Percentiles rank a stretch among this genome's conserved stretches.
Evolutionary conservation across 2,888 invertebrate species (phyloP).

Genomic region (Macroteleia sp.): DNA sequence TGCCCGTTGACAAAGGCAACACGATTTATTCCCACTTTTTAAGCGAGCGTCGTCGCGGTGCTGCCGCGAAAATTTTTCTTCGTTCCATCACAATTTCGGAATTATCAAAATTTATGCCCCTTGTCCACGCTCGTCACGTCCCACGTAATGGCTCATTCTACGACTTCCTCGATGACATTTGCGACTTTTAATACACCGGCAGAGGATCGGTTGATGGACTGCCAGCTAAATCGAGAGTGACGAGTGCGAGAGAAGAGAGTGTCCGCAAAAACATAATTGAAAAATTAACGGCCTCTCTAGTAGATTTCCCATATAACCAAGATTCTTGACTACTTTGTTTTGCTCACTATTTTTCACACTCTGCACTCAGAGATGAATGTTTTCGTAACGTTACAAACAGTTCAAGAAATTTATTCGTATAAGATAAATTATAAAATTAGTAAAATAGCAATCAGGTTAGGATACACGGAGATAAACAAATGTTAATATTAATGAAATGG

Average conservation of each 20-base stretch:
- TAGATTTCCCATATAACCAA: slow-evolving; percentile 22
- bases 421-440: no score
- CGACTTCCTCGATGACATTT: slow-evolving; percentile 61
- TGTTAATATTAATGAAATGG: no score
- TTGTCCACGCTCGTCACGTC: slow-evolving; percentile 62
- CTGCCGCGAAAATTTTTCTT: slow-evolving; percentile 79
- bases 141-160: slow-evolving; percentile 57
- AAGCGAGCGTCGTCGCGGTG: slow-evolving; percentile 68
- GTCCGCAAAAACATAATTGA: slow-evolving; percentile 36
- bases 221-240: slow-evolving; percentile 57
- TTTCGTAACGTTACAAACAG: no score
- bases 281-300: slow-evolving; percentile 48
- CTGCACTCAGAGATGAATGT: no score
- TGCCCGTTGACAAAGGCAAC: slow-evolving; percentile 78
- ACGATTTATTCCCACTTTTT: slow-evolving; percentile 83
- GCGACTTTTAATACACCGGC: slow-evolving; percentile 53
- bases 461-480: no score
- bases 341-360: no score
- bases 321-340: slow-evolving; percentile 29
- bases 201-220: slow-evolving; percentile 57
- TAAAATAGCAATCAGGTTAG: no score
- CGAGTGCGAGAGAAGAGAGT: slow-evolving; percentile 18
- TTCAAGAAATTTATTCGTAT: no score
- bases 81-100: slow-evolving; percentile 81
- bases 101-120: slow-evolving; percentile 82